Evolutionary conservation across 23 tunicate species (phyloP).

Genomic region (Botrylloides violaceus): DNA sequence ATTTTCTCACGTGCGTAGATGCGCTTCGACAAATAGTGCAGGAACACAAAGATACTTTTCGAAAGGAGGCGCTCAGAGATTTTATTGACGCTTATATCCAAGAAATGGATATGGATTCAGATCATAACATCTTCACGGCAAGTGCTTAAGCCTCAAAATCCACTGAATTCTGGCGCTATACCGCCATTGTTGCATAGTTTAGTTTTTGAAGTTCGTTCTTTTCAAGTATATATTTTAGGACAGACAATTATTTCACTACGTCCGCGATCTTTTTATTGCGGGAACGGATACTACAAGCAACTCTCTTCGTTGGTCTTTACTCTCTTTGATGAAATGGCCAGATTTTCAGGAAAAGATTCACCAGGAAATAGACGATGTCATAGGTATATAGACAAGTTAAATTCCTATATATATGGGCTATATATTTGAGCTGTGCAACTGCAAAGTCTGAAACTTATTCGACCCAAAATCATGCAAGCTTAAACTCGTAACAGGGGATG

Average conservation of each 20-base stretch:
- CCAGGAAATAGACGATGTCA: slow-evolving; percentile 1
- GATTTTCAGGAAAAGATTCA: neutral
- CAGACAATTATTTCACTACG: neutral
- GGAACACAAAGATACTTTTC: neutral
- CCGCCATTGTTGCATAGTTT: neutral
- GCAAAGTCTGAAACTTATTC: too few species aligned
- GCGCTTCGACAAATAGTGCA: neutral
- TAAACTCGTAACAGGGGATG: too few species aligned
- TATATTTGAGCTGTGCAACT: too few species aligned
- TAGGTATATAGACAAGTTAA: neutral
- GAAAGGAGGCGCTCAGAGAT: neutral
- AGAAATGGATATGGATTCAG: neutral
- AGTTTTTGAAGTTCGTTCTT: too few species aligned
- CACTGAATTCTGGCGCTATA: neutral
- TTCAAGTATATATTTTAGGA: neutral
- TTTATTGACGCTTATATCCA: slow-evolving; percentile 5
- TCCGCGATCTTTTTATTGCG: neutral
- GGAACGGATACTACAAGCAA: slow-evolving; percentile 4
- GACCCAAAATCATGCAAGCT: too few species aligned
- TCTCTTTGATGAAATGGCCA: neutral
- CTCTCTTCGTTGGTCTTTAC: neutral
- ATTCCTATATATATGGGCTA: too few species aligned
- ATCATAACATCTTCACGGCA: neutral
- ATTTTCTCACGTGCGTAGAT: too few species aligned
- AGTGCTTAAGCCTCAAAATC: neutral